Conservation (phyloP, 1,140 invertebrate species). For the Listronotus bonariensis region DNA sequence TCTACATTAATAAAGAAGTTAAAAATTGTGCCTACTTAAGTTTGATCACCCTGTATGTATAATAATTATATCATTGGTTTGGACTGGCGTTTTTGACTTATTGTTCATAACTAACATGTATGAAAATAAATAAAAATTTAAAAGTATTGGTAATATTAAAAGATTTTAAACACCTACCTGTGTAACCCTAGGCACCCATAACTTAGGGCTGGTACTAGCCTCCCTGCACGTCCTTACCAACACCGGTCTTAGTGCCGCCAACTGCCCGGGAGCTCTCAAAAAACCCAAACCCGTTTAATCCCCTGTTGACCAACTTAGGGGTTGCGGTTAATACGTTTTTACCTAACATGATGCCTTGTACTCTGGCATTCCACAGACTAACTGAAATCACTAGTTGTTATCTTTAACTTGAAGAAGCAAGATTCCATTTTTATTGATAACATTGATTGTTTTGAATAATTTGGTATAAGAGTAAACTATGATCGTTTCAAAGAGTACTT, state of each 20-base stretch:
- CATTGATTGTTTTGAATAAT: conserved; percentile 25
- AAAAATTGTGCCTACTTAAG: too few species aligned
- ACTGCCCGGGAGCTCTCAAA: conserved; percentile 45
- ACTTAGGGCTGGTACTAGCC: conserved; percentile 44
- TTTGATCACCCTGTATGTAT: too few species aligned
- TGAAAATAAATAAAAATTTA: too few species aligned
- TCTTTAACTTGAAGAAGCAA: conserved; percentile 20
- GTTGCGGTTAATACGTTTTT: conserved; percentile 13
- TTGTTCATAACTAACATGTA: too few species aligned
- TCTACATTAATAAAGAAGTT: too few species aligned
- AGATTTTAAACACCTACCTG: conserved; percentile 42
- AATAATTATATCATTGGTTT: too few species aligned
- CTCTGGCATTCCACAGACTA: conserved; percentile 25
- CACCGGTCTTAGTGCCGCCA: conserved; percentile 43
- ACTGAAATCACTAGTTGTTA: conserved; percentile 10
- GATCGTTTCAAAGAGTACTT: conserved; percentile 13
- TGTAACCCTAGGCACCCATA: conserved; percentile 46
- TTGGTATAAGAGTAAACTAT: conserved; percentile 18
- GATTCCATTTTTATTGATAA: conserved; percentile 30
- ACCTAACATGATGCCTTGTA: conserved; percentile 20
- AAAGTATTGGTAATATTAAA: too few species aligned
- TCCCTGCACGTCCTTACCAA: conserved; percentile 25
- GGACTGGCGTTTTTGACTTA: too few species aligned
- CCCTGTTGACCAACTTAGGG: conserved; percentile 17
- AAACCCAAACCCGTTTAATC: conserved; percentile 44